Base-by-base conservation (phyloP, 64 coral and sea anemone genomes). In the Pocillopora verrucosa region DNA sequence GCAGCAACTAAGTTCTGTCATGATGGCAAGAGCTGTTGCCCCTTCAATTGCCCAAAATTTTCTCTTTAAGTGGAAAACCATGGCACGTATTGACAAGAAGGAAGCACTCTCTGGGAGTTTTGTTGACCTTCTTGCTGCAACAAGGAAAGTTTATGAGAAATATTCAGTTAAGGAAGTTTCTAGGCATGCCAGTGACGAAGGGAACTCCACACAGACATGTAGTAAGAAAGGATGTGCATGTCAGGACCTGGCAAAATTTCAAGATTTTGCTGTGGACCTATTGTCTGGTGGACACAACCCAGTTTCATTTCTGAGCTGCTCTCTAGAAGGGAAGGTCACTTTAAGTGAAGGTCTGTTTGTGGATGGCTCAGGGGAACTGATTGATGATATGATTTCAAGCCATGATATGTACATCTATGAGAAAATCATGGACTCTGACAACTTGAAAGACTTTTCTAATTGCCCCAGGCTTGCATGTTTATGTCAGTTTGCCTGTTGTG, bases 401-500 rank as follows among this genome's bases (percentile, higher is more conserved):
- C 65, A 65, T 72, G 82, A 85, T n/a, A 73, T 85, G 37, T 85
- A 85, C 35, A 72, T 85, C 24, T 85, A 85, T 34, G 82, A 85
- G 45, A 65, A 35, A 36, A 72, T 85, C 19, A 72, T 85, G 82
- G 82, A 85, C 56, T 5, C 11, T 85, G 65, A 72, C 36, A 85
- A 85, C 82, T 72, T 56, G 19, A 65, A 85, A 38, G 82, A 72
- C 63, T 70, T 85, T 34, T 63, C 82, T 12, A 85, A 72, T 72
- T 85, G 82, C 82, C 82, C 82, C 38, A 37, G 65, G 22, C 82
- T 85, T 56, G 82, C 82, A 72, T 16, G 65, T 57, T 72, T 85
- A 58, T 85, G 82, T 65, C 67, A 85, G 38, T 85, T 85, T 85
- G 82, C 82, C 41, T 72, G 82, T 41, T 41, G 64, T 72, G 82